Conservation (phyloP, 1,140 invertebrate genomes). For the Anthonomus grandis region DNA sequence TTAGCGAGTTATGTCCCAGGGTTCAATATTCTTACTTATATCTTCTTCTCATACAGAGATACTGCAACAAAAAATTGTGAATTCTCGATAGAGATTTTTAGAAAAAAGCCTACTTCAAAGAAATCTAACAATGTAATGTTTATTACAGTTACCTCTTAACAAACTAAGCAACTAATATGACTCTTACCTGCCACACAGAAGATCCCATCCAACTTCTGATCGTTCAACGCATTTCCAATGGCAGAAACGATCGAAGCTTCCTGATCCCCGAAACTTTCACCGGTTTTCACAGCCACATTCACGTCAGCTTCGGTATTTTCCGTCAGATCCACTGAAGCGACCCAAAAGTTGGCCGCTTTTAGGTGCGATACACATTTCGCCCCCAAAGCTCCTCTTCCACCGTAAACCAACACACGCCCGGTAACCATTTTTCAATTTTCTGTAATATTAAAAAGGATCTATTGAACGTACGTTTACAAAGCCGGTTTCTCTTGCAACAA, state of each 20-base stretch:
- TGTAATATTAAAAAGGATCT: not conserved
- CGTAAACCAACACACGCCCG: constrained; percentile 84
- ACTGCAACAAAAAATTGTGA: too few species aligned
- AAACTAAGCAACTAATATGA: too few species aligned
- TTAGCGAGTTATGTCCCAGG: too few species aligned
- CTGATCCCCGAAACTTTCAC: constrained; percentile 75
- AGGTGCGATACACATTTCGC: constrained; percentile 81
- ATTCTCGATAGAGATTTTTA: too few species aligned
- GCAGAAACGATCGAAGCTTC: constrained; percentile 63
- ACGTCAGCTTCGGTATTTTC: constrained; percentile 87
- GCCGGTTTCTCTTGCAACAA: not conserved
- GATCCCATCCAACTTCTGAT: constrained; percentile 88
- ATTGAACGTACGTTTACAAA: not conserved
- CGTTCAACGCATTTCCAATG: constrained; percentile 60
- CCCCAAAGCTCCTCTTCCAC: constrained; percentile 92
- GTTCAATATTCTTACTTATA: too few species aligned
- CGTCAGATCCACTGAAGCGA: constrained; percentile 87
- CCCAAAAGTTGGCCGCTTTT: constrained; percentile 91
- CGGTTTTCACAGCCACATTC: constrained; percentile 80
- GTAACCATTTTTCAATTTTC: constrained; percentile 35
- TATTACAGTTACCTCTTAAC: too few species aligned
- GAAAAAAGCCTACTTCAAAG: too few species aligned
- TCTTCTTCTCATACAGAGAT: too few species aligned
- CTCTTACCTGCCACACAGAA: constrained; percentile 87
- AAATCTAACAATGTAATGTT: too few species aligned